Base-by-base conservation (phyloP, 1,140 invertebrate species). In the Goniozus legneri region DNA sequence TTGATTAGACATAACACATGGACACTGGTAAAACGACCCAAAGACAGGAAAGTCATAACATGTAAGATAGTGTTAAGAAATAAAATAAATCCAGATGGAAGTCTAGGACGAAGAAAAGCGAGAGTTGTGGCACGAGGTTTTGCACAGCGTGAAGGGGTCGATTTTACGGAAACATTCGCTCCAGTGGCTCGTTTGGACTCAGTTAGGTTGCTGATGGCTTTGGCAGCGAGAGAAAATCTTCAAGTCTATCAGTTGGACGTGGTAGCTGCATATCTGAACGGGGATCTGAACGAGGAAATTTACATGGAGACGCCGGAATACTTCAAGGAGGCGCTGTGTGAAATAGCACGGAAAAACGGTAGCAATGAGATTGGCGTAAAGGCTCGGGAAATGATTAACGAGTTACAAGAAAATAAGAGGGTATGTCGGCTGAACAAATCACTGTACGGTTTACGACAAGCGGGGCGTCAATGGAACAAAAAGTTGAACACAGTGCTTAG, bases 121-220 rank as follows among this genome's bases (percentile, higher is more conserved):
- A 13, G 36, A 8, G 3, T 52, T 0, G 50, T 52, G 2, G 50
- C 45, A 2, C 6, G 38, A 2, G 41, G 35, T 12, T 35, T 36
- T 24, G 18, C 8, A 12, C 41, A 49, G 15, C 38, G 41, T 0
- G 39, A 34, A 2, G 50, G 46, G 1, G 13, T 31, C 4, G 47
- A 53, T 8, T 53, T 40, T 15, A 8, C 1, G 0, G 42, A 49
- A 42, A 44, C 51, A 2, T 53, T 49, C 35, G 32, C 41, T 1
- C 47, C 51, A 1, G 18, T 40, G 0, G 7, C 44, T 0, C 1
- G 46, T 8, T n/a, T 8, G 0, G 51, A 45, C 7, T 35, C 51
- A 0, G 8, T 49, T 0, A 44, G 31, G 2, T 0, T 32, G 1
- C 13, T 52, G 3, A 18, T 52, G 2, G 47, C 34, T 18, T 35